Percentiles rank a stretch among this genome's conserved stretches.
These are phyloP conservation scores for Drosophila tropicalis DNA, from an alignment of 1,140 invertebrate genomes.

Conservation along the genomic window DNA sequence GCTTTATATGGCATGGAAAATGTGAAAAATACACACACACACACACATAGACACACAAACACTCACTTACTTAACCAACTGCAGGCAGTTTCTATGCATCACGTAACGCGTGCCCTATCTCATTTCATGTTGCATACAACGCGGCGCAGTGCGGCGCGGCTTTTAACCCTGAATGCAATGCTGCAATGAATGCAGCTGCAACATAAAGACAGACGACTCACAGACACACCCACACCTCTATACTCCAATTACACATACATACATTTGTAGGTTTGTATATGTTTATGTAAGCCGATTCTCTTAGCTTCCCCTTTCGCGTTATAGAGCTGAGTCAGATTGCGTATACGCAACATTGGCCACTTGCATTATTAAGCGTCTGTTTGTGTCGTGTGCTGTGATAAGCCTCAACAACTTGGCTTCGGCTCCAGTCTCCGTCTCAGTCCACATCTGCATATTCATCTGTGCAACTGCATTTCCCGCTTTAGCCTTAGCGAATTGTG, in stretches of 20 bases:
- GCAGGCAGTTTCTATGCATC: conserved; percentile 44
- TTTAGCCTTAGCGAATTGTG: conserved; percentile 15
- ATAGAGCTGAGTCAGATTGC: conserved; percentile 56
- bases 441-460: conserved; percentile 30
- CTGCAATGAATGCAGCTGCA: conserved; percentile 61
- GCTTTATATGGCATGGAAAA: conserved; percentile 58
- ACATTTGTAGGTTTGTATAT: too few relatives aligned
- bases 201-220: conserved; percentile 55
- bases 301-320: neutral
- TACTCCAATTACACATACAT: conserved; percentile 10
- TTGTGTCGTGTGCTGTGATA: conserved; percentile 50
- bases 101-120: conserved; percentile 68
- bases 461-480: conserved; percentile 21
- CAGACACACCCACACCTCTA: conserved; percentile 55
- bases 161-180: conserved; percentile 75
- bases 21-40: conserved; percentile 45
- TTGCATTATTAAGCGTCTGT: conserved; percentile 70
- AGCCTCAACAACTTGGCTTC: conserved; percentile 51
- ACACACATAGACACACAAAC: conserved; percentile 5
- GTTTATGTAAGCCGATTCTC: neutral
- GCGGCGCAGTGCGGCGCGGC: conserved; percentile 48
- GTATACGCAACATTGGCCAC: conserved; percentile 79
- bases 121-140: conserved; percentile 55
- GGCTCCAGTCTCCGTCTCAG: conserved; percentile 13
- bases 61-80: neutral